phyloP scores from a whole-genome alignment of 2,797 vertebrate genomes.

The Carcharodon carcharias region DNA sequence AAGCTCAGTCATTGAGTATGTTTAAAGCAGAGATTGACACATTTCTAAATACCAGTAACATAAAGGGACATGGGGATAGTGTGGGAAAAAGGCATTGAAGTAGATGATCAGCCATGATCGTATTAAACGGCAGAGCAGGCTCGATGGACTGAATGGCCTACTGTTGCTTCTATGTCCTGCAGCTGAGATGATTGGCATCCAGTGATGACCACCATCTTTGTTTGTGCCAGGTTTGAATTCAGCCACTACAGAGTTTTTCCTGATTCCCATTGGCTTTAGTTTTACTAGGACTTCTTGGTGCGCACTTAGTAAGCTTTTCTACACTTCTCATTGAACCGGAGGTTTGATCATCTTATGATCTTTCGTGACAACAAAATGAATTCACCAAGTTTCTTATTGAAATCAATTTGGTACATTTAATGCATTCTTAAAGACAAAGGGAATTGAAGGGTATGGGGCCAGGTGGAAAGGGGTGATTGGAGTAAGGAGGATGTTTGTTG shows the following conservation, averaged over 20 bases:
- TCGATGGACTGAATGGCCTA: neutral
- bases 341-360: neutral
- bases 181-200: neutral
- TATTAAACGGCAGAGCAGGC: no score
- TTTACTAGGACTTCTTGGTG: no score
- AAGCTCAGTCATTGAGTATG: no score
- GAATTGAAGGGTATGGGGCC: neutral
- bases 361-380: neutral
- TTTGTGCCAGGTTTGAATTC: neutral
- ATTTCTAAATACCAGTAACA: no score
- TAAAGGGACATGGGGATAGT: no score
- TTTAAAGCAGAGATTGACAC: no score
- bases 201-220: neutral
- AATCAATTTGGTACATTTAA: neutral
- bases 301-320: neutral
- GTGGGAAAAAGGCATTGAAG: no score
- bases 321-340: neutral
- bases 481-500: neutral
- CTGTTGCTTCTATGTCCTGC: neutral
- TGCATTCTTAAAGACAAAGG: neutral
- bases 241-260: neutral
- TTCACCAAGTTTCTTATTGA: neutral
- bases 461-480: neutral
- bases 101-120: no score
- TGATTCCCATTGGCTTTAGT: neutral